Evolutionary conservation across 64 coral and sea anemone species (phyloP).

Genomic region (Hydrozoanthus tunicans): DNA sequence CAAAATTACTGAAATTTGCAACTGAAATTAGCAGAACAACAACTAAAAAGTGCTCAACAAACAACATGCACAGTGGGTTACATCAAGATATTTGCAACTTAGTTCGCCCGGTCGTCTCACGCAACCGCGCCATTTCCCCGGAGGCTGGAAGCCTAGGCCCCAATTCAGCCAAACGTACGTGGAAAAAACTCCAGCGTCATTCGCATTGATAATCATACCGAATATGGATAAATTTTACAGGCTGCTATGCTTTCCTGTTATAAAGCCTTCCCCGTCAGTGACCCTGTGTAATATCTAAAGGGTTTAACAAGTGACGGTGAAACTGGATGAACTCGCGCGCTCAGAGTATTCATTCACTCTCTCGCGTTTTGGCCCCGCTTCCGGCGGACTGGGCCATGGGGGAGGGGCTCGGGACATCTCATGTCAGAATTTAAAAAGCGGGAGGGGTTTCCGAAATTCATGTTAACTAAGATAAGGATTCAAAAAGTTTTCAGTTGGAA

Average conservation of each 20-base stretch:
- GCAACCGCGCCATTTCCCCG: slow-evolving; percentile 49
- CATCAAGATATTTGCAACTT: slow-evolving; percentile 31
- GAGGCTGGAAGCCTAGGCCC: slow-evolving; percentile 38
- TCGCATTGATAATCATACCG: neutral
- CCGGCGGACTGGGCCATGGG: too few relatives aligned
- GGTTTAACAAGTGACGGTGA: too few relatives aligned
- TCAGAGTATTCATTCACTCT: too few relatives aligned
- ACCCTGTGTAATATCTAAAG: neutral
- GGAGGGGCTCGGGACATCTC: too few relatives aligned
- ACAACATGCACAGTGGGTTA: slow-evolving; percentile 36
- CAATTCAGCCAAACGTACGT: neutral
- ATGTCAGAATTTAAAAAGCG: too few relatives aligned
- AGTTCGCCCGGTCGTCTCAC: slow-evolving; percentile 24
- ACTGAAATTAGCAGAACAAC: slow-evolving; percentile 22
- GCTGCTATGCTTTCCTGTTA: neutral
- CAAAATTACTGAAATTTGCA: slow-evolving; percentile 4
- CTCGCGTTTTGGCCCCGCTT: too few relatives aligned
- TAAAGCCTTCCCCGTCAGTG: neutral
- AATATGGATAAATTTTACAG: neutral
- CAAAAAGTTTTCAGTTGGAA: too few relatives aligned
- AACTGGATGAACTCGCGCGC: too few relatives aligned
- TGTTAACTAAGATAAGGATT: too few relatives aligned
- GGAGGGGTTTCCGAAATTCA: too few relatives aligned
- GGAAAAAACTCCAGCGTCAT: neutral
- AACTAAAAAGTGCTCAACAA: slow-evolving; percentile 1